Conservation (phyloP, 2,888 invertebrate species). For the Petrolisthes manimaculis region DNA sequence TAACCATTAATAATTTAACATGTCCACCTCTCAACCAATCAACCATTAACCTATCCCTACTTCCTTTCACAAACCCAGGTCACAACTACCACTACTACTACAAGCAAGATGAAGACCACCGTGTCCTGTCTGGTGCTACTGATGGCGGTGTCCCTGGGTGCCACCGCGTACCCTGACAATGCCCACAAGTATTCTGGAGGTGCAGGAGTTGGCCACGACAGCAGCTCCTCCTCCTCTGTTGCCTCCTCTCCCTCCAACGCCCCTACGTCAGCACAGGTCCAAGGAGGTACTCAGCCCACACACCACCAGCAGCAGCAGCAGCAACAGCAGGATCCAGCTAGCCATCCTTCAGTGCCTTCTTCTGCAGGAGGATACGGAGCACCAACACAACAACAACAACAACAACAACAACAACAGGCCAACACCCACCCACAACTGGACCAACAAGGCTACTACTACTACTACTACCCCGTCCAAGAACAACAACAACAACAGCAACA, state of each 20-base stretch:
- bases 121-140: too few species aligned
- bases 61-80: too few species aligned
- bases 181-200: too few species aligned
- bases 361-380: not conserved
- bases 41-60: too few species aligned
- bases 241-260: not conserved
- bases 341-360: not conserved
- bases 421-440: not conserved
- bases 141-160: too few species aligned
- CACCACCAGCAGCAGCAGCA: not conserved
- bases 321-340: not conserved
- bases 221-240: not conserved
- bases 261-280: not conserved
- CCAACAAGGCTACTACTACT: constrained; percentile 37
- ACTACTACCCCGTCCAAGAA: constrained; percentile 56
- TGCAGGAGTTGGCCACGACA: not conserved
- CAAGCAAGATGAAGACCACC: too few species aligned
- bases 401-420: not conserved
- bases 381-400: not conserved
- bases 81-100: too few species aligned
- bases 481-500: not conserved
- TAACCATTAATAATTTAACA: too few species aligned
- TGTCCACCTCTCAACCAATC: too few species aligned
- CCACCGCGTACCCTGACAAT: too few species aligned
- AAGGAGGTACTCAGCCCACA: not conserved